Percentiles rank a stretch among this genome's conserved stretches.
Evolutionary conservation across 2,888 invertebrate genomes (phyloP).

Genomic region (Hetaerina titia): DNA sequence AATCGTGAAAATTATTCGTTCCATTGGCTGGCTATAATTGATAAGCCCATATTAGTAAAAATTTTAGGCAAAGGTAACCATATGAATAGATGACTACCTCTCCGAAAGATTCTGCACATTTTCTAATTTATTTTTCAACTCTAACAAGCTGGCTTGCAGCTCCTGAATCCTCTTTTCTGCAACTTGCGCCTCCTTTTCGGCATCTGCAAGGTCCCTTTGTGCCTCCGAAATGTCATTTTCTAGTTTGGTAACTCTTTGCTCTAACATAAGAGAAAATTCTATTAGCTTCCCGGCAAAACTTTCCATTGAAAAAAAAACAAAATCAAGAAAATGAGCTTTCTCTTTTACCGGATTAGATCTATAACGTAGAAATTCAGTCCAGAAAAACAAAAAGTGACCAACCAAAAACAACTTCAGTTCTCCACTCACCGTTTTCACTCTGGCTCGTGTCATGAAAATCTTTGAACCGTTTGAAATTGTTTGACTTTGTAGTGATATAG

Average conservation of each 20-base stretch:
- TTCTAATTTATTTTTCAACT: slow-evolving; percentile 82
- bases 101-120: slow-evolving; percentile 83
- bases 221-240: slow-evolving; percentile 80
- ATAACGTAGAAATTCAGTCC: too few species aligned
- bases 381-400: not conserved
- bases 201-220: slow-evolving; percentile 83
- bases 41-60: too few species aligned
- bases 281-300: not conserved
- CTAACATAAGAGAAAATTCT: slow-evolving; percentile 76
- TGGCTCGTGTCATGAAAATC: slow-evolving; percentile 85
- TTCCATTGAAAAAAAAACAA: not conserved
- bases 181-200: slow-evolving; percentile 81
- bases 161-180: slow-evolving; percentile 83
- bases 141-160: slow-evolving; percentile 83
- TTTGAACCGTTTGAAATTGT: slow-evolving; percentile 86
- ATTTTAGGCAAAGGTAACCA: too few species aligned
- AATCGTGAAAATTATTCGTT: too few species aligned
- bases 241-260: slow-evolving; percentile 80
- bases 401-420: not conserved
- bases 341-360: not conserved
- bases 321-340: not conserved
- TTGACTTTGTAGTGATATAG: slow-evolving; percentile 82
- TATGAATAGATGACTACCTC: slow-evolving; percentile 75
- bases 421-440: slow-evolving; percentile 81
- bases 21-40: too few species aligned